Percentiles rank a stretch among this genome's conserved stretches.
Conservation (phyloP, 2,888 invertebrate species). For the Acronicta alni region DNA sequence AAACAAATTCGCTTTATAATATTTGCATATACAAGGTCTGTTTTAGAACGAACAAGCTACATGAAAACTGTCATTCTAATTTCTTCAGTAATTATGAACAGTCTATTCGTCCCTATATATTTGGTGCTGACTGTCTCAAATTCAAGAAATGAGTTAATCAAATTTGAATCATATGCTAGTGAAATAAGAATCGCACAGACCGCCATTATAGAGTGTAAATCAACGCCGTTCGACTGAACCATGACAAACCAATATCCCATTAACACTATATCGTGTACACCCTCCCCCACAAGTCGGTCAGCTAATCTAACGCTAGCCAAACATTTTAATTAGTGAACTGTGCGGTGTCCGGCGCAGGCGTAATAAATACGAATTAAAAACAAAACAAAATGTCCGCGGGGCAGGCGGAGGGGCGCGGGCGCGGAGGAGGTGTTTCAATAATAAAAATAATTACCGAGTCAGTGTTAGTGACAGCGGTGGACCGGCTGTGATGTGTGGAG, state of each 20-base stretch:
- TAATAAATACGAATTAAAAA: conserved; percentile 68
- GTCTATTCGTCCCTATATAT: too few species aligned
- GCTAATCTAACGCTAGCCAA: conserved; percentile 36
- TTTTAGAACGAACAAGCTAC: too few species aligned
- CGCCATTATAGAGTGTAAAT: too few species aligned
- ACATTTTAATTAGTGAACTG: conserved; percentile 45
- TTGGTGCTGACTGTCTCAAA: too few species aligned
- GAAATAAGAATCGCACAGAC: too few species aligned
- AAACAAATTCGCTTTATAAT: too few species aligned
- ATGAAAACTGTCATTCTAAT: too few species aligned
- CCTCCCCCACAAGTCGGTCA: conserved; percentile 24
- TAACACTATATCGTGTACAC: conserved; percentile 13
- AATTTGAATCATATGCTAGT: too few species aligned
- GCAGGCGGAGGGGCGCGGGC: conserved; percentile 22
- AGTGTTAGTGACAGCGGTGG: conserved; percentile 74
- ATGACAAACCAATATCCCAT: background rate
- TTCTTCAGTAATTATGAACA: too few species aligned
- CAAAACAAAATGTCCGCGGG: conserved; percentile 60
- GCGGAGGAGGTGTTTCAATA: conserved; percentile 65
- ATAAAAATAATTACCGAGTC: conserved; percentile 77
- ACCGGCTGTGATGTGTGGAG: conserved; percentile 57
- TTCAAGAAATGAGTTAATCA: too few species aligned
- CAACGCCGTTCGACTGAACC: too few species aligned
- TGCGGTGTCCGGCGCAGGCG: conserved; percentile 54
- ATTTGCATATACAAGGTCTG: too few species aligned